Evolutionary conservation across 2,113 vertebrate genomes (phyloP).

Genomic region (Rhinolophus sinicus): DNA sequence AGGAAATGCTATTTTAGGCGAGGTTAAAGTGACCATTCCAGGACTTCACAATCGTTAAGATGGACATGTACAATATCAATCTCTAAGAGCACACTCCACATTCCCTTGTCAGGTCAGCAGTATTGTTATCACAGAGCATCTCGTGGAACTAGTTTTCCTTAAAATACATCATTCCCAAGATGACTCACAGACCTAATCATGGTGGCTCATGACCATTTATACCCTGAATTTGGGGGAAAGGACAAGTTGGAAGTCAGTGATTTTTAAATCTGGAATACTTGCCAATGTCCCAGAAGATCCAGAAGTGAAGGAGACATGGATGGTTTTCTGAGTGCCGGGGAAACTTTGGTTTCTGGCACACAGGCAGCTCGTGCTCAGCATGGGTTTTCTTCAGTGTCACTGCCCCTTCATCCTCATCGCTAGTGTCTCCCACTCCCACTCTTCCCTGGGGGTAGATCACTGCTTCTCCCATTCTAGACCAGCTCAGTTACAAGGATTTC

Average conservation of each 20-base stretch:
- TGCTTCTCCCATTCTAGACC: background rate
- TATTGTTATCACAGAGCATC: background rate
- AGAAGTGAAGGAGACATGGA: background rate
- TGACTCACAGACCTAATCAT: background rate
- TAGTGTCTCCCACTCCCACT: background rate
- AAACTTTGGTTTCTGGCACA: background rate
- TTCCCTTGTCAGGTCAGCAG: too few species aligned
- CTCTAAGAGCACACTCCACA: background rate
- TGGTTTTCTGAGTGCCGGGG: accelerated
- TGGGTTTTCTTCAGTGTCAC: background rate
- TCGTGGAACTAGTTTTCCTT: background rate
- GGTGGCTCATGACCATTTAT: background rate
- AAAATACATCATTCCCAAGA: too few species aligned
- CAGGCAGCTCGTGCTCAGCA: background rate
- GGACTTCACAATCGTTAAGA: background rate
- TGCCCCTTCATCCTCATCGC: background rate
- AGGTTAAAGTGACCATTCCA: background rate
- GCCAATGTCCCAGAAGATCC: background rate
- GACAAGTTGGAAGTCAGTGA: background rate
- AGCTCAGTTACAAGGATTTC: background rate
- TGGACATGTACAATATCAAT: accelerated
- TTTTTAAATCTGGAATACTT: background rate
- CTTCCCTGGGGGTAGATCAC: background rate
- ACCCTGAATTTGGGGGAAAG: background rate
- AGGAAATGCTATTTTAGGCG: background rate